These are phyloP conservation scores for Poecilia gillii DNA, from an alignment of 2,797 vertebrate species.

Conservation along the genomic window DNA sequence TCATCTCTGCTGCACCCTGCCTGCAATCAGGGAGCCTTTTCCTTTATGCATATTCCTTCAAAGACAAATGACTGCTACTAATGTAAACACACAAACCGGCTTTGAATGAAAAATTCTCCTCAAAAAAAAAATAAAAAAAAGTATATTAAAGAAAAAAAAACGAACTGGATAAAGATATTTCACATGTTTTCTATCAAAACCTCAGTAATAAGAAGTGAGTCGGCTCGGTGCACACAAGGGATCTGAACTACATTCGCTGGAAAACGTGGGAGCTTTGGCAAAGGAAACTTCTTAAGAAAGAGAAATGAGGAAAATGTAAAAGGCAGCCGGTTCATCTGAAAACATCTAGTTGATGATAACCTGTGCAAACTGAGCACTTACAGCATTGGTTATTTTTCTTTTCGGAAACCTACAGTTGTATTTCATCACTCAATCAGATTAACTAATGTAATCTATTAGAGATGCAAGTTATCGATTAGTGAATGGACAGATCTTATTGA, in stretches of 20 bases:
- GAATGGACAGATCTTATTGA: too few relatives aligned
- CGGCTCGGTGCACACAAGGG: slow-evolving; percentile 3
- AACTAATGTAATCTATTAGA: not conserved
- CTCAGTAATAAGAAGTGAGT: slow-evolving; percentile 12
- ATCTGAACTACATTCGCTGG: slow-evolving; percentile 17
- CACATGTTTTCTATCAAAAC: slow-evolving; percentile 10
- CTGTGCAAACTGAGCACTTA: not conserved
- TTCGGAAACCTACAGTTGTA: not conserved
- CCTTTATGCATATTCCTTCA: slow-evolving; percentile 42
- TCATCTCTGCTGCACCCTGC: slow-evolving; percentile 25
- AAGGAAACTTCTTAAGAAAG: not conserved
- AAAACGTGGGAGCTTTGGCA: slow-evolving; percentile 6
- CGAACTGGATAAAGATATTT: slow-evolving; percentile 8
- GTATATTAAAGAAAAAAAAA: slow-evolving; percentile 3
- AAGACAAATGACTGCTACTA: slow-evolving; percentile 17
- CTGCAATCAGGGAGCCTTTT: slow-evolving; percentile 16
- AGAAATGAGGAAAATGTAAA: not conserved
- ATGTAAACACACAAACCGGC: slow-evolving; percentile 23
- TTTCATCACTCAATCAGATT: not conserved
- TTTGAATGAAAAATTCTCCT: slow-evolving; percentile 14
- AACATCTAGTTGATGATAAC: slow-evolving; percentile 3
- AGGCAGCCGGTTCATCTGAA: not conserved
- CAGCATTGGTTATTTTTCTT: not conserved
- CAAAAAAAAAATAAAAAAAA: not conserved
- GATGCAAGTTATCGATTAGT: not conserved